These are phyloP conservation scores for Phenganax stokvisi DNA, from an alignment of 92 coral and sea anemone species.

Conservation along the genomic window DNA sequence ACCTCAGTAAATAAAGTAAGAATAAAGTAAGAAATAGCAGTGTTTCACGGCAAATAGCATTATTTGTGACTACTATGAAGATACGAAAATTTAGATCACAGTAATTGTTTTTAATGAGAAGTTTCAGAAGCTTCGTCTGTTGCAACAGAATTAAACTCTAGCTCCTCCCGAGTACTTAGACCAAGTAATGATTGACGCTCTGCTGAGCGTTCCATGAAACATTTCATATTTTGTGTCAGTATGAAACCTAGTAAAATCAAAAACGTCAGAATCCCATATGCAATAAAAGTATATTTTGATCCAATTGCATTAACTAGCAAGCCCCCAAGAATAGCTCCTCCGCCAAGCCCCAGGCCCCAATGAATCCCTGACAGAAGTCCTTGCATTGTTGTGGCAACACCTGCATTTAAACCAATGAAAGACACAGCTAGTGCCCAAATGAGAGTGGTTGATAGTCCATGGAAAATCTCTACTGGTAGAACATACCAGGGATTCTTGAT, in stretches of 20 bases:
- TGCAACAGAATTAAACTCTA: conserved; percentile 3
- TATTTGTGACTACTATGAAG: no score
- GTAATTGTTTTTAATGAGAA: neutral
- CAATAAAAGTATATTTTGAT: conserved; percentile 55
- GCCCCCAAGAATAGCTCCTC: conserved; percentile 87
- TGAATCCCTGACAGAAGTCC: conserved; percentile 81
- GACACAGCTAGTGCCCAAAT: conserved; percentile 96
- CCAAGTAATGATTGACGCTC: conserved; percentile 19
- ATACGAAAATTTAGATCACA: neutral
- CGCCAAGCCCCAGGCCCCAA: conserved; percentile 86
- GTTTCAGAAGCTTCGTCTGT: neutral
- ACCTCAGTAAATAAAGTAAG: no score
- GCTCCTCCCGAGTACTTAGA: neutral
- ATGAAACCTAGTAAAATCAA: conserved; percentile 58
- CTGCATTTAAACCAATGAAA: conserved; percentile 70
- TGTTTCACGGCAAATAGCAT: no score
- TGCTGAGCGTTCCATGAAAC: conserved; percentile 12
- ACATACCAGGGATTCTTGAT: conserved; percentile 78
- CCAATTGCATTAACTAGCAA: conserved; percentile 67
- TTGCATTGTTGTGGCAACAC: conserved; percentile 80
- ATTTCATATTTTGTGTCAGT: conserved; percentile 52
- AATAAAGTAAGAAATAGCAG: no score
- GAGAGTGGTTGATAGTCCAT: conserved; percentile 80
- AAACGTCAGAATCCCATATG: conserved; percentile 59
- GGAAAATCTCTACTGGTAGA: conserved; percentile 74